Evolutionary conservation across 2,888 invertebrate genomes (phyloP), one percentile per base, ranked within the genome.

Genomic region (Ligdia adustata): DNA sequence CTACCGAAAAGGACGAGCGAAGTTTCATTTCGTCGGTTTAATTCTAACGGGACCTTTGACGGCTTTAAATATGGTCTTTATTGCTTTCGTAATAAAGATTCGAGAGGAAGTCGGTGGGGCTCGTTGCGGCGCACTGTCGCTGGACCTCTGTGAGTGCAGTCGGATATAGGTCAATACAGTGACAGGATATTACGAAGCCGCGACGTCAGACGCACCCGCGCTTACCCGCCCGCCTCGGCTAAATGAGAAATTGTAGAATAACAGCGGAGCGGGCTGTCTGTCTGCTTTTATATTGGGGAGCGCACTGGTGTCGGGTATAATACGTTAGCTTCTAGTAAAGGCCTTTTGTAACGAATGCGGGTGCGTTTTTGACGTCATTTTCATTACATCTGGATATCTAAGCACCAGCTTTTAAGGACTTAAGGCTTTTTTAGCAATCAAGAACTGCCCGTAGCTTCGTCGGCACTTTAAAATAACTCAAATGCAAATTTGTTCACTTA

Each of bases 161-260:
- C 67, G 67, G 72, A 79, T 78, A 72, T 73, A 69, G 82, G 81
- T 79, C 80, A 75, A 66, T 71, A 68, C 64, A 67, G 69, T 71
- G 77, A 79, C 88, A 85, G 88, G 88, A 89, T 87, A 89, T 89
- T 89, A 82, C 86, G 73, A 75, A 82, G 75, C 83, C 82, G 64
- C 83, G 72, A 61, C 66, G 85, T 83, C 87, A 82, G 71, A 70
- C 69, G 73, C 84, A 84, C 66, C 79, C 80, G 78, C 72, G 77
- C 73, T 72, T n/a, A n/a, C n/a, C n/a, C n/a, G n/a, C n/a, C n/a
- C n/a, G n/a, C n/a, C n/a, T 68, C 62, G 69, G 75, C 77, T 72
- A 82, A 85, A 87, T 85, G 85, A 87, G 84, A 83, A 84, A 85
- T 81, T 77, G 76, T 74, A 72, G 66, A 76, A 78, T 78, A 69